These are phyloP conservation scores for Belonocnema kinseyi DNA, from an alignment of 1,140 invertebrate genomes.

Conservation along the genomic window DNA sequence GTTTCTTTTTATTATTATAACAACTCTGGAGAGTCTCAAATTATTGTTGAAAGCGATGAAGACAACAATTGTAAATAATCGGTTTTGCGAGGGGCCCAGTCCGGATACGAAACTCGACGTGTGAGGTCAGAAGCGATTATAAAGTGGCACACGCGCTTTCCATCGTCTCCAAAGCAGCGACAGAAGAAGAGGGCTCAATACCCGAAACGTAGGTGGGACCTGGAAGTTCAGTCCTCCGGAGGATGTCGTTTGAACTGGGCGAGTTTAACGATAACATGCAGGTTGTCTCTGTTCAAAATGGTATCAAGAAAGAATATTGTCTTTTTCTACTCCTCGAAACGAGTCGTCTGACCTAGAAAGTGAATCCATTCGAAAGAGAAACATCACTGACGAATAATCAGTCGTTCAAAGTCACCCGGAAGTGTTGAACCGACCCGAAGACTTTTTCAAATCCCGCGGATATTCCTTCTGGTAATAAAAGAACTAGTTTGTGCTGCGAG, in stretches of 20 bases:
- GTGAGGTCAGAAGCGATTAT: slow-evolving; percentile 41
- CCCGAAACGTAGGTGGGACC: slow-evolving; percentile 53
- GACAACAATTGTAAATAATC: neutral
- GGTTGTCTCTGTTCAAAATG: slow-evolving; percentile 19
- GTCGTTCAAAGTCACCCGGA: too few species aligned
- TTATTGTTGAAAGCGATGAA: too few species aligned
- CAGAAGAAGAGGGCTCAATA: slow-evolving; percentile 34
- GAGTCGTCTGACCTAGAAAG: neutral
- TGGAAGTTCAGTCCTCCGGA: slow-evolving; percentile 47
- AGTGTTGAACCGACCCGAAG: too few species aligned
- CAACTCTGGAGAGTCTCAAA: too few species aligned
- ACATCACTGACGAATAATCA: neutral
- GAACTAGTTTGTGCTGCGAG: too few species aligned
- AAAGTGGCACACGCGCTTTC: slow-evolving; percentile 63
- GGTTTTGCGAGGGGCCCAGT: neutral
- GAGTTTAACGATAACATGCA: slow-evolving; percentile 33
- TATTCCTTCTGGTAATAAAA: too few species aligned
- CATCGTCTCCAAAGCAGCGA: slow-evolving; percentile 39
- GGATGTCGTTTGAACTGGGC: slow-evolving; percentile 48
- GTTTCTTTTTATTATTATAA: too few species aligned
- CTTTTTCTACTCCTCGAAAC: neutral
- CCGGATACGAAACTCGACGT: slow-evolving; percentile 13
- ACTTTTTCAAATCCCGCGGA: too few species aligned
- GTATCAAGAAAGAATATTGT: neutral
- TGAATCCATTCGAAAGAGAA: neutral